Conservation (phyloP, 2,797 vertebrate genomes). For the Varecia variegata region DNA sequence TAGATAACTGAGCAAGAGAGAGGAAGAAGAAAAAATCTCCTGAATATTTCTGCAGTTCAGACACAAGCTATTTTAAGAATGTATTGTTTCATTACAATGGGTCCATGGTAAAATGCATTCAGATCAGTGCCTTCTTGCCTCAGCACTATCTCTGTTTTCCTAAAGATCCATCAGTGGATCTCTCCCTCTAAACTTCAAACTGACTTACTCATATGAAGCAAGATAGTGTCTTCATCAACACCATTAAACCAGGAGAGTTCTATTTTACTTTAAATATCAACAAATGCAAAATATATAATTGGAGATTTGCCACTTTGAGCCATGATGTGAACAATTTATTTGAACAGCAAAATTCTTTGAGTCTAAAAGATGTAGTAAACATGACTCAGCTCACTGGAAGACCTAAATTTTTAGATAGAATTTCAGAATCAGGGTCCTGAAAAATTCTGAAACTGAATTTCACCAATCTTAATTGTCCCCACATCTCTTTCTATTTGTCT, state of each 20-base stretch:
- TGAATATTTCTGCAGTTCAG: neutral
- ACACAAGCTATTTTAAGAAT: neutral
- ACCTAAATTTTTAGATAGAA: neutral
- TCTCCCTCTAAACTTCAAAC: neutral
- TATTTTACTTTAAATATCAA: neutral
- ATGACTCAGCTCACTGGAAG: neutral
- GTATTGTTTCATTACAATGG: neutral
- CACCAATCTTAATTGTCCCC: neutral
- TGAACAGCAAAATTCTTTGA: neutral
- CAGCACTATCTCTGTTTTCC: neutral
- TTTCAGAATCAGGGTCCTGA: neutral
- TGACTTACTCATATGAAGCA: slow-evolving; percentile 9
- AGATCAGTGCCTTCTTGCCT: neutral
- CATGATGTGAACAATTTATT: neutral
- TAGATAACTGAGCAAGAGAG: neutral
- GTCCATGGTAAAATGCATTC: neutral
- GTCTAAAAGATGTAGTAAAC: neutral
- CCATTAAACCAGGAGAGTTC: neutral
- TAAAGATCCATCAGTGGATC: neutral
- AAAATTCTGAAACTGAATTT: neutral
- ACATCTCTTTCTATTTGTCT: neutral
- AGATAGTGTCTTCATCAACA: neutral
- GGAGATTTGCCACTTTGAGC: neutral
- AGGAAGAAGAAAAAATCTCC: neutral
- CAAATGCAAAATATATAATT: neutral